phyloP scores from a whole-genome alignment of 2,888 invertebrate genomes.

The Tethea ocularis region DNA sequence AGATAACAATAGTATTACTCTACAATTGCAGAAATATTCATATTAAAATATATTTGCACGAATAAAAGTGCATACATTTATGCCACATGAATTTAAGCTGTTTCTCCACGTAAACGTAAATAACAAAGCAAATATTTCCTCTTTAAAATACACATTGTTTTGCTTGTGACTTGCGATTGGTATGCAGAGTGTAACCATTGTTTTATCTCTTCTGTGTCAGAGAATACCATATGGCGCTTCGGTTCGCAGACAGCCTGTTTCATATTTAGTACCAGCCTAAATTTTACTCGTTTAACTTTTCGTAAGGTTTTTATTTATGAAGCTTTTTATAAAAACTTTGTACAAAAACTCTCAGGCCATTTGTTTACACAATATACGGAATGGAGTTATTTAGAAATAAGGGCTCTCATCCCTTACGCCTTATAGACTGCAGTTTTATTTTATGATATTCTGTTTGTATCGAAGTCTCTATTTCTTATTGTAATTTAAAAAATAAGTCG shows the following conservation, averaged over 20 bases:
- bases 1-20: too few species aligned
- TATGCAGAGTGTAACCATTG: constrained; percentile 31
- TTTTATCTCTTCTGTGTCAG: constrained; percentile 19
- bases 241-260: constrained; percentile 12
- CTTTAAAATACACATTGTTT: not conserved
- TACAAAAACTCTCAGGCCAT: not conserved
- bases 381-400: not conserved
- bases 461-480: too few species aligned
- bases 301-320: not conserved
- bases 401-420: not conserved
- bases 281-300: not conserved
- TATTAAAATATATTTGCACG: too few species aligned
- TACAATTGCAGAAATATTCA: too few species aligned
- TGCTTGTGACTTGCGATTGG: constrained; percentile 20
- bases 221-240: constrained; percentile 12
- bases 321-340: not conserved
- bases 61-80: not conserved
- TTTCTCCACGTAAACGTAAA: not conserved
- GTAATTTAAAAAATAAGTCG: not conserved
- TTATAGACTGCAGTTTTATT: too few species aligned
- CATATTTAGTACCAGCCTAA: constrained; percentile 5
- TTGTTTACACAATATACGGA: not conserved
- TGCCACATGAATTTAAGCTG: not conserved
- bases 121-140: constrained; percentile 5
- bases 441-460: too few species aligned